Evolutionary conservation across 2,888 invertebrate species (phyloP).

Genomic region (Hipparchia sbordonii): DNA sequence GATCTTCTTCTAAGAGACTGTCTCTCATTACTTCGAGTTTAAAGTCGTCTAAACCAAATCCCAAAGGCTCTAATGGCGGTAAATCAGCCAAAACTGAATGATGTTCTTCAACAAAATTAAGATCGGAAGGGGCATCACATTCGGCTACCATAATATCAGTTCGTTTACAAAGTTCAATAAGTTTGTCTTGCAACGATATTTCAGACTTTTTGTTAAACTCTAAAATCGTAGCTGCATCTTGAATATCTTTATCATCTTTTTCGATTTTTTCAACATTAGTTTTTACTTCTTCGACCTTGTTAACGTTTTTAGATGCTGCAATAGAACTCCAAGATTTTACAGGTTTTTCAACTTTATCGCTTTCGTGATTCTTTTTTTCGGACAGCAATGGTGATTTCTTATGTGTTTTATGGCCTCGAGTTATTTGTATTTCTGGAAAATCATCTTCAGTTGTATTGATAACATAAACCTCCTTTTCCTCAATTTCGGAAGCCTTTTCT

Average conservation of each 20-base stretch:
- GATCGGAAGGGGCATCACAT: constrained; percentile 71
- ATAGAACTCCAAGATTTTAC: constrained; percentile 82
- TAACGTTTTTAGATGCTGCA: constrained; percentile 65
- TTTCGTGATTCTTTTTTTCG: constrained; percentile 45
- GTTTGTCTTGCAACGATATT: constrained; percentile 69
- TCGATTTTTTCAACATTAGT: constrained; percentile 33
- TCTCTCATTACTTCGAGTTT: constrained; percentile 76
- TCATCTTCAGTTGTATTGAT: constrained; percentile 74
- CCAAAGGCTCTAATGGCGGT: constrained; percentile 68
- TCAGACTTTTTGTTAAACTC: constrained; percentile 41
- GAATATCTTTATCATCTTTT: constrained; percentile 33
- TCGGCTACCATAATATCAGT: constrained; percentile 77
- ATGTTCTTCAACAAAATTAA: constrained; percentile 76
- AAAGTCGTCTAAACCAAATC: constrained; percentile 73
- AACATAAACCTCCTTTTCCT: constrained; percentile 72
- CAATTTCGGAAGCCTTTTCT: constrained; percentile 54
- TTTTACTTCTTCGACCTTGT: constrained; percentile 49
- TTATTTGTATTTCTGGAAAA: constrained; percentile 76
- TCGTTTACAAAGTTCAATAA: constrained; percentile 72
- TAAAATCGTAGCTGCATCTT: constrained; percentile 36
- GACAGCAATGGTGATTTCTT: constrained; percentile 65
- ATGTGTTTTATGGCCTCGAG: constrained; percentile 61
- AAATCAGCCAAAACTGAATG: constrained; percentile 66
- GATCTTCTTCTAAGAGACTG: constrained; percentile 67
- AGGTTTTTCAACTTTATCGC: constrained; percentile 55